Evolutionary conservation across 2,113 vertebrate species (phyloP), one percentile per base, ranked within the genome.

Genomic region (Setophaga kirtlandii): DNA sequence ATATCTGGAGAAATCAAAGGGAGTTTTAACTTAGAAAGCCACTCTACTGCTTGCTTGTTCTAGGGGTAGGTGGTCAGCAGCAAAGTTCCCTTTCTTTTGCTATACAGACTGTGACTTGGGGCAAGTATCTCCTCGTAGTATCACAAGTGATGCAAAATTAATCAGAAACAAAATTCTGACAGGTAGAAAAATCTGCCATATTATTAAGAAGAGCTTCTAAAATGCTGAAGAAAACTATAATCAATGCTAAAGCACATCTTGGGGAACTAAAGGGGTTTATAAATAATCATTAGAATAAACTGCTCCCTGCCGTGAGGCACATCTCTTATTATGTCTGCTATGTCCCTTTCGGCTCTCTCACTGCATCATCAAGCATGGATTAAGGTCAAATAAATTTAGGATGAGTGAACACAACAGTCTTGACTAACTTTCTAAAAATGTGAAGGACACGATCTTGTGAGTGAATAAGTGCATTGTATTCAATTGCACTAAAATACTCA

Each of bases 211-310:
- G 46, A 85, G 24, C 65, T 93, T 87, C 46, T 76, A 93, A 94
- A 91, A 74, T 58, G 37, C 46, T 93, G 64, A 79, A 83, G 77
- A 83, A 89, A 68, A 25, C 15, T 9, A 55, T 53, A 85, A 91
- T 90, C 55, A 86, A 79, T 63, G 67, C 76, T 84, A 96, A 87
- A 70, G 73, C 47, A 87, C 44, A 35, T 94, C 85, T 73, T 22
- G 21, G 87, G 83, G 70, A 95, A 91, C 90, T 46, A 79, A 92
- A 92, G 23, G 37, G 59, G 50, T 86, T 97, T 94, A 94, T 93
- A 94, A 96, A 93, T 93, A 96, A 81, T 90, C 90, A 93, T 94
- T 93, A 90, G 63, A 91, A 89, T 87, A 91, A 94, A 94, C 84
- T 91, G 80, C 82, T 97, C 85, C 94, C 79, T 94, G 71, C 85